Evolutionary conservation across 2,113 vertebrate genomes (phyloP).

Genomic region (Grantiella picta): DNA sequence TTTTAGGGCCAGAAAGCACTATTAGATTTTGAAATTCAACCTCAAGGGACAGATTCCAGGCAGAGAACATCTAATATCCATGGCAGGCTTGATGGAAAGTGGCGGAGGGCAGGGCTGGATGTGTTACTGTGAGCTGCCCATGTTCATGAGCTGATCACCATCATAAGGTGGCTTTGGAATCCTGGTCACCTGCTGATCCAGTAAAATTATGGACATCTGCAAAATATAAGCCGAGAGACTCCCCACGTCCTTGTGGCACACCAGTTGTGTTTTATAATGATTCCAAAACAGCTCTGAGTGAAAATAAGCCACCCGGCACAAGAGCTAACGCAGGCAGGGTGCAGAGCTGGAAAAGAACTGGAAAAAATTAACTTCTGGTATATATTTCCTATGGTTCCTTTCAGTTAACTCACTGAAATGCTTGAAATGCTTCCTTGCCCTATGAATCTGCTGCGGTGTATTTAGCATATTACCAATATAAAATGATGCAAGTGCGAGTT

Average conservation of each 20-base stretch:
- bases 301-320: slow-evolving; percentile 17
- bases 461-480: slow-evolving; percentile 45
- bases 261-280: slow-evolving; percentile 32
- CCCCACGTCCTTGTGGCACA: not conserved
- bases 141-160: not conserved
- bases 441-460: slow-evolving; percentile 61
- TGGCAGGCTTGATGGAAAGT: not conserved
- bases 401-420: slow-evolving; percentile 22
- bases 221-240: slow-evolving; percentile 31
- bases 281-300: not conserved
- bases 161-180: not conserved
- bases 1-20: not conserved
- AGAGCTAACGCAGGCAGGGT: slow-evolving; percentile 31
- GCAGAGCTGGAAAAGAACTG: slow-evolving; percentile 52
- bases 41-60: not conserved
- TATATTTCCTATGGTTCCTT: slow-evolving; percentile 66
- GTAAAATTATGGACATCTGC: slow-evolving; percentile 42
- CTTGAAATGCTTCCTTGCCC: slow-evolving; percentile 51
- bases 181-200: slow-evolving; percentile 44
- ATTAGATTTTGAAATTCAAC: not conserved
- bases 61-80: not conserved
- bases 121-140: not conserved
- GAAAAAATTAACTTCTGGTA: slow-evolving; percentile 68
- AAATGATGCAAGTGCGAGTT: not conserved
- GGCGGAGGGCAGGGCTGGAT: accelerated